Percentiles rank a stretch among this genome's conserved stretches.
These are phyloP conservation scores for Pampus argenteus DNA, from an alignment of 2,797 vertebrate species.

Conservation along the genomic window DNA sequence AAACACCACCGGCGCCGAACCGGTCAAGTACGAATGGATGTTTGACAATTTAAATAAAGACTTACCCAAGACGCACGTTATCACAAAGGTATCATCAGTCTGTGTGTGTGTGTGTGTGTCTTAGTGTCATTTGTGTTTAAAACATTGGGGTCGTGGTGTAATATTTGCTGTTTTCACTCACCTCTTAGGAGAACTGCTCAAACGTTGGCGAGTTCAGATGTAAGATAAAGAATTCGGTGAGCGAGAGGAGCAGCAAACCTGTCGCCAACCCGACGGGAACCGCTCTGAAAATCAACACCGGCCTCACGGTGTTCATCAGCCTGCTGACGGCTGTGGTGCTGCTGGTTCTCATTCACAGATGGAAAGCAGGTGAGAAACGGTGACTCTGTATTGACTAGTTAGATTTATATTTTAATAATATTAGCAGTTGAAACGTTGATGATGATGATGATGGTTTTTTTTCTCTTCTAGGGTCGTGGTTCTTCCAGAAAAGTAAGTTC, in stretches of 20 bases:
- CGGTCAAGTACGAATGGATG: conserved; percentile 45
- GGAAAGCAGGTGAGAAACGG: conserved; percentile 54
- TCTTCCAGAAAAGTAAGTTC: conserved; percentile 75
- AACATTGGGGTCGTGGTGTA: too few species aligned
- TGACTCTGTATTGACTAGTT: rapidly evolving
- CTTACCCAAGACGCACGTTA: rapidly evolving
- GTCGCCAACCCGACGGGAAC: conserved; percentile 17
- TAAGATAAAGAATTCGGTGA: conserved; percentile 54
- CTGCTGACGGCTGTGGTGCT: background rate
- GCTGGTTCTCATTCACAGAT: conserved; percentile 14
- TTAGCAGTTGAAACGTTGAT: background rate
- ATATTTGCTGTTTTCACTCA: too few species aligned
- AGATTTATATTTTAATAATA: background rate
- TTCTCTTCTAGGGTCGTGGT: conserved; percentile 64
- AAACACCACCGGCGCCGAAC: background rate
- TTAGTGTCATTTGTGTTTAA: too few species aligned
- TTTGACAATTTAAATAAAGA: rapidly evolving
- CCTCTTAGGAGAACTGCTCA: background rate
- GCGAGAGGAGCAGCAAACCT: conserved; percentile 3
- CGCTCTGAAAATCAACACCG: conserved; percentile 8
- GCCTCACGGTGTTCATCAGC: conserved; percentile 30
- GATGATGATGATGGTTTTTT: background rate
- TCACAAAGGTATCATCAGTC: conserved; percentile 40
- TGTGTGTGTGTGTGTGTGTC: background rate
- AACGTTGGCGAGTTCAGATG: conserved; percentile 13